Conservation (phyloP, 2,113 vertebrate genomes). For the Rhabdomys dilectus region DNA sequence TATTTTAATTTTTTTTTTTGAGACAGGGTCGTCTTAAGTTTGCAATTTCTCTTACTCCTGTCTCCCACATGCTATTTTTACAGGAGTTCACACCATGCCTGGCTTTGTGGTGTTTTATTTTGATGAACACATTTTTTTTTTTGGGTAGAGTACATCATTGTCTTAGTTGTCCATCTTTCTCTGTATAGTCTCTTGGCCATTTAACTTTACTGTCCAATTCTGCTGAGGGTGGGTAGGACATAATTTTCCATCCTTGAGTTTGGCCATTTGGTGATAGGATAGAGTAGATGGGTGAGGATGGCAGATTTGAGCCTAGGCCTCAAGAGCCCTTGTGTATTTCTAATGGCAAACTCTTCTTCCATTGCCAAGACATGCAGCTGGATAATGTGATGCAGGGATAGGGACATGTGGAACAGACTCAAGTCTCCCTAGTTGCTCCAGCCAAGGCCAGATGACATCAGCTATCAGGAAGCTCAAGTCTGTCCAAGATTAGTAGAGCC, state of each 20-base stretch:
- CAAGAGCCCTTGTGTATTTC: not conserved
- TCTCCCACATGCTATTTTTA: not conserved
- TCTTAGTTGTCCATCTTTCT: not conserved
- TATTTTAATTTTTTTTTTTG: not conserved
- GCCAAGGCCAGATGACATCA: not conserved
- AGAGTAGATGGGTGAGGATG: not conserved
- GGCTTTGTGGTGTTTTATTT: slow-evolving; percentile 1
- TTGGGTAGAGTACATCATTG: not conserved
- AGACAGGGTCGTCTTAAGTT: not conserved
- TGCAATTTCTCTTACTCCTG: not conserved
- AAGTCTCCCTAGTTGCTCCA: not conserved
- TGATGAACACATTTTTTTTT: not conserved
- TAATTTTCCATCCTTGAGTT: not conserved
- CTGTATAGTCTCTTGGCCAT: not conserved
- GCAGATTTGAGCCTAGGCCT: not conserved
- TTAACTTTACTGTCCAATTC: not conserved
- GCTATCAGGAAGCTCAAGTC: not conserved
- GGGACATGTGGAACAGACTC: not conserved
- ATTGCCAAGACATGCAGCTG: not conserved
- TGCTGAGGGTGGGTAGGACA: not conserved
- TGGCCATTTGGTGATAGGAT: not conserved
- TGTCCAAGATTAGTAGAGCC: slow-evolving; percentile 35
- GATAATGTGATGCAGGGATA: not conserved
- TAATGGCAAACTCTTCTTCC: not conserved
- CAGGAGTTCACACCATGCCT: not conserved